phyloP scores from a whole-genome alignment of 1,140 invertebrate genomes.

The Anoplophora glabripennis region DNA sequence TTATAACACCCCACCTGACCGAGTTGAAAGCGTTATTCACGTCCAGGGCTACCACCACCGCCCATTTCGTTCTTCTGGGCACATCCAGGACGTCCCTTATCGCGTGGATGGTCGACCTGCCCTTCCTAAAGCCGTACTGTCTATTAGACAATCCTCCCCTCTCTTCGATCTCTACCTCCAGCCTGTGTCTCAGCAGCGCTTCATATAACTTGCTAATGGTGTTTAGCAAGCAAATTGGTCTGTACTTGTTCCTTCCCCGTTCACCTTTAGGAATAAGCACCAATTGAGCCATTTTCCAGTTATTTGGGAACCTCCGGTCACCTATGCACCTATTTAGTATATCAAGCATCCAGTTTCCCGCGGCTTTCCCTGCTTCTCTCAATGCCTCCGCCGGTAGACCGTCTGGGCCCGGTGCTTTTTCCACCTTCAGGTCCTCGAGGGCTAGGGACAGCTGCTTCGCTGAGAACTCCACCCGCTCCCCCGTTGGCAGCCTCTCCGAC shows the following conservation, averaged over 20 bases:
- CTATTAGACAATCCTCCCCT: constrained; percentile 3
- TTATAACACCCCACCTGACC: constrained; percentile 44
- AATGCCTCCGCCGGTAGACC: not conserved
- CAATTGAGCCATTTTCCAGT: constrained; percentile 9
- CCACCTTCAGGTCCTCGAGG: not conserved
- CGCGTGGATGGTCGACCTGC: constrained; percentile 13
- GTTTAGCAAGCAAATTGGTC: constrained; percentile 21
- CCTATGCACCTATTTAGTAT: not conserved
- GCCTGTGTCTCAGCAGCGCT: constrained; percentile 3
- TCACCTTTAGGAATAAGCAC: constrained; percentile 13
- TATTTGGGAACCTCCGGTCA: constrained; percentile 1
- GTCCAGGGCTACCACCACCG: constrained; percentile 40
- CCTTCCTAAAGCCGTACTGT: constrained; percentile 17
- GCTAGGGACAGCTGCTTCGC: not conserved
- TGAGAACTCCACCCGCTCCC: not conserved
- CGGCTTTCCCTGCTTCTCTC: not conserved
- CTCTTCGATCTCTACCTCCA: constrained; percentile 10
- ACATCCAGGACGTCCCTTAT: not conserved
- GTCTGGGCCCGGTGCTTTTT: not conserved
- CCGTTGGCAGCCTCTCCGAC: not conserved
- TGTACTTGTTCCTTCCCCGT: not conserved
- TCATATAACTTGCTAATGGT: constrained; percentile 14
- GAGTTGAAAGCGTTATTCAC: constrained; percentile 50
- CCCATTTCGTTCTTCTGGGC: constrained; percentile 1
- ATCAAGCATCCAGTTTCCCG: not conserved